Evolutionary conservation across 2,888 invertebrate species (phyloP).

Genomic region (Gnatocerus cornutus): DNA sequence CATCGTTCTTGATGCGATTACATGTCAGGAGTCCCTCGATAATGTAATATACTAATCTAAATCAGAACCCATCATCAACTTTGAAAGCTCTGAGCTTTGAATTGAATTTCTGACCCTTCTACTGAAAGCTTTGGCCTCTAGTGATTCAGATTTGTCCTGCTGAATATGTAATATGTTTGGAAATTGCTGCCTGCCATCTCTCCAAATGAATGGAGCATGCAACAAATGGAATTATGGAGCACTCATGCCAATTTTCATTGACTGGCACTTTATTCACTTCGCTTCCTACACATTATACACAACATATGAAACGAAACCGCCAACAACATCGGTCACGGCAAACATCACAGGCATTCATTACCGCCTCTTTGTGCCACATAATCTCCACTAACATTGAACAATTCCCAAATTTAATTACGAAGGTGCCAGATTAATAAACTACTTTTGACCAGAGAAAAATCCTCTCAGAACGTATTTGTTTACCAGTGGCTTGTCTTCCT

Average conservation of each 20-base stretch:
- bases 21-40: slow-evolving; percentile 58
- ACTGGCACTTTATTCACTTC: slow-evolving; percentile 24
- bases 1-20: slow-evolving; percentile 64
- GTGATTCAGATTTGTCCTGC: slow-evolving; percentile 54
- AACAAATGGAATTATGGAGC: slow-evolving; percentile 46
- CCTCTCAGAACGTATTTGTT: not conserved
- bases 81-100: slow-evolving; percentile 60
- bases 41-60: slow-evolving; percentile 65
- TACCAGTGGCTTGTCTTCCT: slow-evolving; percentile 1
- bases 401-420: not conserved
- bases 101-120: slow-evolving; percentile 63
- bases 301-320: slow-evolving; percentile 9
- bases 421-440: not conserved
- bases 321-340: not conserved
- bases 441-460: not conserved
- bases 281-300: slow-evolving; percentile 2
- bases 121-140: slow-evolving; percentile 53
- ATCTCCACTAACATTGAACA: not conserved
- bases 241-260: slow-evolving; percentile 36
- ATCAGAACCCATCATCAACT: slow-evolving; percentile 64
- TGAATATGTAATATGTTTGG: slow-evolving; percentile 54
- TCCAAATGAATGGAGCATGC: slow-evolving; percentile 34
- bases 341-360: not conserved
- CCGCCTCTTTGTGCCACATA: not conserved
- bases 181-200: slow-evolving; percentile 44